A percentile compares a stretch with the other conserved stretches of the same genome.
Evolutionary conservation across 2,888 invertebrate species (phyloP).

Genomic region (Eurytoma californica): DNA sequence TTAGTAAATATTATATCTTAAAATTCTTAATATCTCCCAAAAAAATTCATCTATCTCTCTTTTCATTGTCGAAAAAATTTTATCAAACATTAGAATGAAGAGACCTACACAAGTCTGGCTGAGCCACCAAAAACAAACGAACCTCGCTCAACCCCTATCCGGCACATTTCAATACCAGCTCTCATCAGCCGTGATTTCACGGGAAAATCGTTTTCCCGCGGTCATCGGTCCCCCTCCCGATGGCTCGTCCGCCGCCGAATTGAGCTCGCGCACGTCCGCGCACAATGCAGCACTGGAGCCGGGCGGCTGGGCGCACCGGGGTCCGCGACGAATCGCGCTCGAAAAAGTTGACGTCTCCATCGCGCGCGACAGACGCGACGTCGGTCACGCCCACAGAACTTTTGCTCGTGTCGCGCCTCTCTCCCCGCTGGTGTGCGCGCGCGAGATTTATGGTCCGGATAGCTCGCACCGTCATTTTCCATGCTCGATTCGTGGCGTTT

Average conservation of each 20-base stretch:
- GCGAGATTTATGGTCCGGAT: conserved; percentile 69
- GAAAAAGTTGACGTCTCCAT: conserved; percentile 72
- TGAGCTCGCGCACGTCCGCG: not conserved
- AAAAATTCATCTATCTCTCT: too few species aligned
- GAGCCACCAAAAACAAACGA: too few species aligned
- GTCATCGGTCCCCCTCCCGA: not conserved
- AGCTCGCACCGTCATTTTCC: conserved; percentile 68
- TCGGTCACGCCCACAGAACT: conserved; percentile 69
- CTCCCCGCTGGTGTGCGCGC: conserved; percentile 48
- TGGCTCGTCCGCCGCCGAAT: too few species aligned
- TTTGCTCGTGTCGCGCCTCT: conserved; percentile 55
- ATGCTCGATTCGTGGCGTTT: conserved; percentile 67
- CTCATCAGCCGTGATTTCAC: too few species aligned
- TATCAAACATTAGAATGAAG: too few species aligned
- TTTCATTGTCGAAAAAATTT: too few species aligned
- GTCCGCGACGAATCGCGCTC: conserved; percentile 69
- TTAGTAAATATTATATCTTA: too few species aligned
- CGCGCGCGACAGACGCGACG: conserved; percentile 55
- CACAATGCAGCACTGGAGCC: not conserved
- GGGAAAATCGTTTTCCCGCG: not conserved
- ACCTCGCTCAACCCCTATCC: too few species aligned
- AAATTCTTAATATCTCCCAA: too few species aligned
- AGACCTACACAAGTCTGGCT: too few species aligned
- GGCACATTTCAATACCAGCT: too few species aligned
- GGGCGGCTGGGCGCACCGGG: not conserved